phyloP scores from a whole-genome alignment of 2,888 invertebrate species.

The Chydorus sphaericus region DNA sequence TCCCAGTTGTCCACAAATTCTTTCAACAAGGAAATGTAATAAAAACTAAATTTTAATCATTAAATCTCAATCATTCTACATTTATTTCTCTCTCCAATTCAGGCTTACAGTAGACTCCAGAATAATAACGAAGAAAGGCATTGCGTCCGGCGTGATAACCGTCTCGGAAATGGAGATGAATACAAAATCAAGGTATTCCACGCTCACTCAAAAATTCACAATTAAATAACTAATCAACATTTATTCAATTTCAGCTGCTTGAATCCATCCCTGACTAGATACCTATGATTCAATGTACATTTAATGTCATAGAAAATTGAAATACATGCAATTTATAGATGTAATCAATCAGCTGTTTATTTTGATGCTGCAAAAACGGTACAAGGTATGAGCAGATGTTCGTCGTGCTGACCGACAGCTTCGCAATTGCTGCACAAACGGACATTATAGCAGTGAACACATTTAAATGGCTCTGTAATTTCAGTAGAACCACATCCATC shows the following conservation, averaged over 20 bases:
- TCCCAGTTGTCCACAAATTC: not conserved
- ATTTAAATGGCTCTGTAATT: too few species aligned
- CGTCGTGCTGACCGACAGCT: not conserved
- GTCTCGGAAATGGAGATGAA: not conserved
- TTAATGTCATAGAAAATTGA: not conserved
- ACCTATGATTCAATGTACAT: not conserved
- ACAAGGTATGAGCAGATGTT: not conserved
- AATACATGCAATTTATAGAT: too few species aligned
- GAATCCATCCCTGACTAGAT: not conserved
- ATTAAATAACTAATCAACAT: not conserved
- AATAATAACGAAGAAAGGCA: not conserved
- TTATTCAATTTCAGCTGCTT: not conserved
- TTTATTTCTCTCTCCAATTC: not conserved
- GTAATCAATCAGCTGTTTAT: not conserved
- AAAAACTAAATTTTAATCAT: not conserved
- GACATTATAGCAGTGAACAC: not conserved
- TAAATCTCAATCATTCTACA: not conserved
- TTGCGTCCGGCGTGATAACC: not conserved
- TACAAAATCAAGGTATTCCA: not conserved
- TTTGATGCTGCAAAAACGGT: not conserved
- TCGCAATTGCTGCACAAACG: not conserved
- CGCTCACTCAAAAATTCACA: not conserved
- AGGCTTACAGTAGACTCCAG: not conserved
- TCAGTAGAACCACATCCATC: too few species aligned
- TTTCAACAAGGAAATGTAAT: not conserved